Conservation (phyloP, 2,113 vertebrate species). For the Columba livia region DNA sequence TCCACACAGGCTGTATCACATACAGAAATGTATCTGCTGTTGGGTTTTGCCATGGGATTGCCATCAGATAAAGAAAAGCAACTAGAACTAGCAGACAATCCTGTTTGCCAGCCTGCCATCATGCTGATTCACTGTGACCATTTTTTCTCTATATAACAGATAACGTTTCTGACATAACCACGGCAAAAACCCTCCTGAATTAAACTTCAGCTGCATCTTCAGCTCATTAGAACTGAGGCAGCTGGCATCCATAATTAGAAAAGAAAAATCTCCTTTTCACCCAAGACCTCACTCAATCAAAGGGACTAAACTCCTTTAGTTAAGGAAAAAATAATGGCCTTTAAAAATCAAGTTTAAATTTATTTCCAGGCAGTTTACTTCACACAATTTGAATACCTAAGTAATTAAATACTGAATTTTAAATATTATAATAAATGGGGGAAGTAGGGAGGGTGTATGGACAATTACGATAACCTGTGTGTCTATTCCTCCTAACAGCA, state of each 20-base stretch:
- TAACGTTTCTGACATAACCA: constrained; percentile 16
- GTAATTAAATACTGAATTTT: not conserved
- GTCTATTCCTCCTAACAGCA: not conserved
- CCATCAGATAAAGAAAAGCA: not conserved
- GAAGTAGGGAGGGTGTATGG: not conserved
- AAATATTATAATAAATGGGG: not conserved
- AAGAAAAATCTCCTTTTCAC: constrained; percentile 18
- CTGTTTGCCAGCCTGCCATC: not conserved
- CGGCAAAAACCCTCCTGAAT: constrained; percentile 20
- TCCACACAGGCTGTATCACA: not conserved
- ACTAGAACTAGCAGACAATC: not conserved
- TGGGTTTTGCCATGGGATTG: not conserved
- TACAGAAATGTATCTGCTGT: not conserved
- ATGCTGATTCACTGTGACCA: not conserved
- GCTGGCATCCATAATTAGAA: constrained; percentile 22
- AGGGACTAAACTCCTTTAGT: not conserved
- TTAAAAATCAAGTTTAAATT: not conserved
- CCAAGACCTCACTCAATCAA: not conserved
- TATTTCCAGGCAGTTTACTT: not conserved
- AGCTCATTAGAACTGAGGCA: constrained; percentile 33
- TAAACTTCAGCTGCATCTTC: constrained; percentile 6
- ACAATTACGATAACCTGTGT: not conserved
- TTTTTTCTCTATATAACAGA: not conserved
- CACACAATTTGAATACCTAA: not conserved
- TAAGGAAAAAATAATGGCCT: not conserved